Conservation (phyloP, 2,888 invertebrate species). For the Oscheius sp. region DNA sequence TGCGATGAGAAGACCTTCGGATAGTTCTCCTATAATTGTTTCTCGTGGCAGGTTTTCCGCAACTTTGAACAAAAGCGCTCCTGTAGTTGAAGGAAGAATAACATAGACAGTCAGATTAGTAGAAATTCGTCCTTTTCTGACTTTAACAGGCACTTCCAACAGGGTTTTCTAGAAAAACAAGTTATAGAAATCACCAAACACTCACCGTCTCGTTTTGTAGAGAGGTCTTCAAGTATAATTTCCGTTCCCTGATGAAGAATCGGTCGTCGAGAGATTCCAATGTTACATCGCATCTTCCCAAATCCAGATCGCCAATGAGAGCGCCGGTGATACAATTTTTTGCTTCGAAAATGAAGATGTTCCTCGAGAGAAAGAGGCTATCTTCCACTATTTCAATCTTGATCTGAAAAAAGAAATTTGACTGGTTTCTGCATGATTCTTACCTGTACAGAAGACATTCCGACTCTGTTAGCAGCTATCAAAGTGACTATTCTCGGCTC, state of each 20-base stretch:
- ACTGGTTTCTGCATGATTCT: not conserved
- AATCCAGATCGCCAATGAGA: conserved; percentile 39
- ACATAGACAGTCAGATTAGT: conserved; percentile 18
- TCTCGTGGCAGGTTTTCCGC: conserved; percentile 40
- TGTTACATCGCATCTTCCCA: conserved; percentile 40
- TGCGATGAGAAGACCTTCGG: conserved; percentile 1
- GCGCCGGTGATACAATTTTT: not conserved
- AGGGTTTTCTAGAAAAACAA: not conserved
- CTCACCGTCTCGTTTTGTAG: conserved; percentile 20
- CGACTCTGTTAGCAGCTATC: conserved; percentile 4
- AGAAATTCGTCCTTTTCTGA: conserved; percentile 19
- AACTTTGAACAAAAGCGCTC: conserved; percentile 1
- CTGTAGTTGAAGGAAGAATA: not conserved
- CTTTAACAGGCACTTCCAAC: conserved; percentile 3
- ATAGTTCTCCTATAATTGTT: conserved; percentile 30
- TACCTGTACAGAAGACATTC: conserved; percentile 26
- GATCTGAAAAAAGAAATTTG: not conserved
- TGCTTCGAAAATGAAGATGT: conserved; percentile 8
- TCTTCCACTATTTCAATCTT: conserved; percentile 33
- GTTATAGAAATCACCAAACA: not conserved
- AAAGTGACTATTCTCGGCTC: not conserved
- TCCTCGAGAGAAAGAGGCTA: conserved; percentile 12
- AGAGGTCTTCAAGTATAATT: not conserved
- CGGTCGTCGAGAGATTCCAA: conserved; percentile 22
- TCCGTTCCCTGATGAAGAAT: conserved; percentile 2